Conservation (phyloP, 2,113 vertebrate species). For the Elgaria multicarinata region DNA sequence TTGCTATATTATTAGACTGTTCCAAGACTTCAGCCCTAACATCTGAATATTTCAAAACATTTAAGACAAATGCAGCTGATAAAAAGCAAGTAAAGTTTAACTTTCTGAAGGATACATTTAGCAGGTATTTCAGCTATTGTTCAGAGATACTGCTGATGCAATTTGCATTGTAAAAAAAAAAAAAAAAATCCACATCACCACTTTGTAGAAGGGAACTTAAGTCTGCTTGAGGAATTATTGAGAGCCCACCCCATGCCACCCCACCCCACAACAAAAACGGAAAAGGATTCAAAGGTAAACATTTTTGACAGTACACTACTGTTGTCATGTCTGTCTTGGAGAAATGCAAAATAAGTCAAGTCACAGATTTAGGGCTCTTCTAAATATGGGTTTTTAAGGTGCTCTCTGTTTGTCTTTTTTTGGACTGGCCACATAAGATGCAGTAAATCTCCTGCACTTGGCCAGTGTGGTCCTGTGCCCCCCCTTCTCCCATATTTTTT, state of each 20-base stretch:
- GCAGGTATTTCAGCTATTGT: conserved; percentile 7
- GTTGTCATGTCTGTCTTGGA: background rate
- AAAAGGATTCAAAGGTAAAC: background rate
- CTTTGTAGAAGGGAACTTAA: background rate
- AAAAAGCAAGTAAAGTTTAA: background rate
- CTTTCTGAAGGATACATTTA: background rate
- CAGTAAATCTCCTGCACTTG: background rate
- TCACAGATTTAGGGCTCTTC: background rate
- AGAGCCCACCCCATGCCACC: background rate
- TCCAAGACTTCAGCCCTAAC: background rate
- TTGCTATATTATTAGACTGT: background rate
- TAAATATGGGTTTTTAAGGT: too few species aligned
- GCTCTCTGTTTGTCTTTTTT: too few species aligned
- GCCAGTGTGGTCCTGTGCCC: background rate
- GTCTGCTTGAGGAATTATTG: background rate
- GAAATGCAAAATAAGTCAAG: background rate
- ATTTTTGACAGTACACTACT: background rate
- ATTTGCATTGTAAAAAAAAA: background rate
- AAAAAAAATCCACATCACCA: background rate
- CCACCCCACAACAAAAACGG: too few species aligned
- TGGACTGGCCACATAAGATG: too few species aligned
- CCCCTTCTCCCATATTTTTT: too few species aligned
- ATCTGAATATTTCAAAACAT: background rate
- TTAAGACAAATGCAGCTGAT: background rate
- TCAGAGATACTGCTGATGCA: background rate